Evolutionary conservation across 2,888 invertebrate genomes (phyloP), one percentile per base, ranked within the genome.

Genomic region (Sepiola atlantica): DNA sequence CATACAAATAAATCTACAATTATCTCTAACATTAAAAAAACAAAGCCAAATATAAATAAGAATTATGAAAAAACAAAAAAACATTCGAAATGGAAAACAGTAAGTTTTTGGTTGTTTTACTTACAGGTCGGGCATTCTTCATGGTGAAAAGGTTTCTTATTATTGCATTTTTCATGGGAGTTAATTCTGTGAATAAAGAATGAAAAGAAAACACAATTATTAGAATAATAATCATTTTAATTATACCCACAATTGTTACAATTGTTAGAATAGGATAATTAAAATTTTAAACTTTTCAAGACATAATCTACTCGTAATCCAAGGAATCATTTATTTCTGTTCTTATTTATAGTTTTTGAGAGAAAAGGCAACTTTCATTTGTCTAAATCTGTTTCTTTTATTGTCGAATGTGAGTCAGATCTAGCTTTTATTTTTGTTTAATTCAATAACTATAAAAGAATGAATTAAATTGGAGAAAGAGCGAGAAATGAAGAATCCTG

Each of bases 141-240:
- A 77, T 77, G 77, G n/a, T n/a, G 77, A n/a, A 77, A 77, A 77
- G n/a, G n/a, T 77, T 77, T 77, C 32, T n/a, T 77, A n/a, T 77
- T 77, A 77, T 77, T 77, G 77, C 77, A 77, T 77, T 77, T 77
- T 77, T 77, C 77, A 77, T 77, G n/a, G 77, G 77, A 77, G 77
- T n/a, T n/a, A 77, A 77, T 77, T 77, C 77, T 77, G 77, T 16
- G 10, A 45, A 45, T 18, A 77, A 77, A n/a, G n/a, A 77, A n/a
- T 16, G 21, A 77, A 77, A 77, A 77, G 10, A n/a, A 32, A 77
- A 32, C 0, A 77, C n/a, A 21, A 77, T 45, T 0, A 77, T n/a
- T 16, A 16, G 2, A 77, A 14, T 16, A 77, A 77, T 4, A 12
- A 77, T 14, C 77, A 77, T n/a, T n/a, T 21, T 77, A 77, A 77